These are phyloP conservation scores for Atrina japonica DNA, from an alignment of 2,888 invertebrate genomes.

Conservation along the genomic window DNA sequence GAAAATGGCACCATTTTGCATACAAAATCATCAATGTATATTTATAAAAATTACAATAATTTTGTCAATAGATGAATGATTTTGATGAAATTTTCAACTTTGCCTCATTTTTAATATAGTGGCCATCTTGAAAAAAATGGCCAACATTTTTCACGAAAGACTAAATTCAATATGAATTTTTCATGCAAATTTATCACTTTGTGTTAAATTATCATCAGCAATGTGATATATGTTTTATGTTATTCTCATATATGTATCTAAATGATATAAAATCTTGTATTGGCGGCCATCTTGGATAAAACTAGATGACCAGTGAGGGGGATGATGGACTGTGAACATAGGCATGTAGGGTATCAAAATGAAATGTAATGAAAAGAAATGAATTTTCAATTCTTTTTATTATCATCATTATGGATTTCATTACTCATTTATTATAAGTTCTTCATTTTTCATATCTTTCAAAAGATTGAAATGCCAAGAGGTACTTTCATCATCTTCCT, in stretches of 20 bases:
- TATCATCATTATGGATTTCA: background rate
- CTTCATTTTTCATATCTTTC: slow-evolving; percentile 5
- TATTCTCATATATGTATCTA: too few relatives aligned
- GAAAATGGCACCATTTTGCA: background rate
- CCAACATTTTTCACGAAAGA: background rate
- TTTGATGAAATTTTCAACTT: background rate
- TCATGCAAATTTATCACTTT: background rate
- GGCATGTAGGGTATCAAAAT: too few relatives aligned
- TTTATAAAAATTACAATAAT: background rate
- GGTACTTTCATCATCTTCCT: slow-evolving; percentile 2
- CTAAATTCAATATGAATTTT: background rate
- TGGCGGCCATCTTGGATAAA: too few relatives aligned
- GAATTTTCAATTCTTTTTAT: background rate
- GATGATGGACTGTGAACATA: too few relatives aligned
- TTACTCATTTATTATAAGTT: background rate
- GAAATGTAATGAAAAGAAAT: too few relatives aligned
- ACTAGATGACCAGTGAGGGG: too few relatives aligned
- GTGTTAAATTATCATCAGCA: too few relatives aligned
- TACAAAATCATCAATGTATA: background rate
- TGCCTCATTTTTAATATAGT: background rate
- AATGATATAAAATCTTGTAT: too few relatives aligned
- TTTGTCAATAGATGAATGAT: background rate
- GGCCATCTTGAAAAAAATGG: slow-evolving; percentile 10
- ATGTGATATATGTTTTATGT: too few relatives aligned
- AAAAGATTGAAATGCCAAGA: slow-evolving; percentile 1